Base-by-base conservation (phyloP, 1,140 invertebrate genomes). In the Gonioctena quinquepunctata region DNA sequence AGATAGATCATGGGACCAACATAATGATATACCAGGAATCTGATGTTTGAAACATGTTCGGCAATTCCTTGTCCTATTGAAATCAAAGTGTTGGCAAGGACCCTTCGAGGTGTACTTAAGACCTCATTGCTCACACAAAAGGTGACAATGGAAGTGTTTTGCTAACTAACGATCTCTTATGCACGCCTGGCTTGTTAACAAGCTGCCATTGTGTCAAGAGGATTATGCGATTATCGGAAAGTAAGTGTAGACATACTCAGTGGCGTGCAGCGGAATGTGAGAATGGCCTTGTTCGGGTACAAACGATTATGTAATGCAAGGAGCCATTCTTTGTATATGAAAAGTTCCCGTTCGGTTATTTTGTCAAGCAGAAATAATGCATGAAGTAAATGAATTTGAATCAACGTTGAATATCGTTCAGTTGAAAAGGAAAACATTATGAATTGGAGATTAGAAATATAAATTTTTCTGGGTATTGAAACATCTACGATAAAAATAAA, bases 121-220 rank as follows among this genome's bases (percentile, higher is more conserved):
- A 70, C 69, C 72, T 71, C 67, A 75, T 77, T 70, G 70, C 56
- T 65, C 52, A 69, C 77, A 81, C 79, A 81, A 81, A 76, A 79
- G 79, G 76, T 76, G 75, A 81, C 79, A 81, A 81, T 80, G 71
- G 74, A 61, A 65, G 71, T 81, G 80, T 81, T 81, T 81, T 81
- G 76, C 80, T 81, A 81, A 80, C 80, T 80, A 81, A 81, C 75
- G 80, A 81, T 79, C 79, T 78, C 77, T 81, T 81, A 80, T 74
- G 71, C 66, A 81, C 79, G 77, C 77, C 72, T 74, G 77, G 77
- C 72, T 79, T 76, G 73, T 33, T 61, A 59, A 61, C 66, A 68
- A 68, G 50, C 70, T 18, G 13, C 70, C 61, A 77, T 79, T 79
- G 78, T 79, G 71, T 57, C 26, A 72, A 76, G 64, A 64, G 73